Evolutionary conservation across 2,797 vertebrate genomes (phyloP).

Genomic region (Lagorchestes hirsutus): DNA sequence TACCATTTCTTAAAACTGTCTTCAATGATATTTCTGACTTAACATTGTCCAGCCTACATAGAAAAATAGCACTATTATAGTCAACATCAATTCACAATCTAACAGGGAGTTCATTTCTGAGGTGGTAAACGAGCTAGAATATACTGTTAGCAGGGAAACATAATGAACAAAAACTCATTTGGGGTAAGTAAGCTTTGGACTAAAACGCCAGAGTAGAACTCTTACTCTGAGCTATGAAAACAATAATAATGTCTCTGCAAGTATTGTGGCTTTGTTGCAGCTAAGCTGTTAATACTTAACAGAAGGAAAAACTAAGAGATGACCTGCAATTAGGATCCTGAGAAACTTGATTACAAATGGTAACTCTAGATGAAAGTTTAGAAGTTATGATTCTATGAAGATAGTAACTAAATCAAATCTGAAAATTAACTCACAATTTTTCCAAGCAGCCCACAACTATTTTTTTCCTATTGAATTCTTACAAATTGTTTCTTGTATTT

Average conservation of each 20-base stretch:
- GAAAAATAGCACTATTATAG: constrained; percentile 42
- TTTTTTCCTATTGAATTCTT: too few relatives aligned
- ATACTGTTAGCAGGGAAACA: constrained; percentile 1
- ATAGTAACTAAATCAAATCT: background rate
- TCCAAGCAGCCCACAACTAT: background rate
- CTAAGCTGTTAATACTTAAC: background rate
- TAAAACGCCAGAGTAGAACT: background rate
- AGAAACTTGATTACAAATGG: background rate
- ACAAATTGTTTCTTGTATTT: too few relatives aligned
- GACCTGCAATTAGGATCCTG: background rate
- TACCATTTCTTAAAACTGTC: constrained; percentile 20
- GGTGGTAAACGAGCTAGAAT: constrained; percentile 33
- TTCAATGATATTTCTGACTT: background rate
- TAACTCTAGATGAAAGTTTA: background rate
- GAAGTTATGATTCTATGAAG: background rate
- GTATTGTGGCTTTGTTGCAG: background rate
- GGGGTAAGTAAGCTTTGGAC: background rate
- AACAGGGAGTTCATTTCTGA: constrained; percentile 23
- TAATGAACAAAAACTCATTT: constrained; percentile 2
- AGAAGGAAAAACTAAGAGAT: background rate
- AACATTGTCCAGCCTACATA: constrained; percentile 21
- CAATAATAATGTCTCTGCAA: background rate
- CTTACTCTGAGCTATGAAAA: background rate
- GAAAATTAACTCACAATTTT: background rate
- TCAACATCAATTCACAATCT: constrained; percentile 38